These are phyloP conservation scores for Liopterus haemorrhoidalis DNA, from an alignment of 2,888 invertebrate species.

Conservation along the genomic window DNA sequence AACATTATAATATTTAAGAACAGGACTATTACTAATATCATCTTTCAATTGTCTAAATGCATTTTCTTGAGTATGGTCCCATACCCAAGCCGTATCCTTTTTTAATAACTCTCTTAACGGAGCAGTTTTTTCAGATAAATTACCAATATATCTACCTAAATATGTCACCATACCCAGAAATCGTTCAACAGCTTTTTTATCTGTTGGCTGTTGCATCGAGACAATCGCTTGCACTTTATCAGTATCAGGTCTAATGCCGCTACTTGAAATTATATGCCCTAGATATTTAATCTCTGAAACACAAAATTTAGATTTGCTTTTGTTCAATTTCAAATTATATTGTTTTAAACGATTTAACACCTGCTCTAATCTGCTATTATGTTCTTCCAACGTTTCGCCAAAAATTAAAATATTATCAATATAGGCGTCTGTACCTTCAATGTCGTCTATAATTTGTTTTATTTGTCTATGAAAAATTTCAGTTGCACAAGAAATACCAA, in stretches of 20 bases:
- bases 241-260: constrained; percentile 17
- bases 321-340: background rate
- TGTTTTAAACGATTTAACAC: background rate
- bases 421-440: too few species aligned
- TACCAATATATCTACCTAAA: constrained; percentile 29
- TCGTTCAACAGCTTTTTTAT: constrained; percentile 26
- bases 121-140: constrained; percentile 27
- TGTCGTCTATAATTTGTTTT: too few species aligned
- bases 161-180: constrained; percentile 32
- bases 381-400: constrained; percentile 4
- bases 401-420: too few species aligned
- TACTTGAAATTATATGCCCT: background rate
- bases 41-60: background rate
- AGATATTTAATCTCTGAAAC: background rate
- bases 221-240: constrained; percentile 25
- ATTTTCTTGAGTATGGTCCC: background rate
- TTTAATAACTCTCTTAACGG: constrained; percentile 26
- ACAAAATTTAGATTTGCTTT: constrained; percentile 4
- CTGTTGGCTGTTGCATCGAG: constrained; percentile 21
- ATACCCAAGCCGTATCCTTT: constrained; percentile 17
- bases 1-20: background rate
- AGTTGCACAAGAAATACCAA: too few species aligned
- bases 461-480: too few species aligned
- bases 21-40: background rate
- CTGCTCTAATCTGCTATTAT: background rate